Evolutionary conservation across 1,140 invertebrate species (phyloP).

Genomic region (Drosophila quadrilineata): DNA sequence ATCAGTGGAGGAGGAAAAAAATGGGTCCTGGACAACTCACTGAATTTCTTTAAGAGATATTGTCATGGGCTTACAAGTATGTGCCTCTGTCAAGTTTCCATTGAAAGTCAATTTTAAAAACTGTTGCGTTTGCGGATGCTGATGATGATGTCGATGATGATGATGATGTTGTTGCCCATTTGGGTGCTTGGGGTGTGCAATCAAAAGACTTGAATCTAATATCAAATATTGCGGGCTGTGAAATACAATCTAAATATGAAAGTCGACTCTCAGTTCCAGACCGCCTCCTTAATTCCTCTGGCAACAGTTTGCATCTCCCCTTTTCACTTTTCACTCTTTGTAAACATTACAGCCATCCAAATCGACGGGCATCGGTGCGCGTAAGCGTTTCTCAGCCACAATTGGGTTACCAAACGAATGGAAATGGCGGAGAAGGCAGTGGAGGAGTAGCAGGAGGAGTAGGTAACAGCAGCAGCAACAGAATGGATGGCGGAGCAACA

Average conservation of each 20-base stretch:
- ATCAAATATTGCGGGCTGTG: slow-evolving; percentile 35
- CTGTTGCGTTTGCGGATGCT: slow-evolving; percentile 54
- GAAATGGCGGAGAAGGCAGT: slow-evolving; percentile 25
- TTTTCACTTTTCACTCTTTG: no score
- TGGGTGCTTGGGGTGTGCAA: slow-evolving; percentile 27
- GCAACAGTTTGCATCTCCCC: no score
- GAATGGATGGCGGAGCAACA: slow-evolving; percentile 81
- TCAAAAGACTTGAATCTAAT: slow-evolving; percentile 58
- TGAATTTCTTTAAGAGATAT: no score
- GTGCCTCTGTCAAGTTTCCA: slow-evolving; percentile 27
- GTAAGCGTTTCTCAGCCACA: slow-evolving; percentile 66
- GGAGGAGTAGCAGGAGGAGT: background rate
- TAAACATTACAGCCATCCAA: slow-evolving; percentile 73
- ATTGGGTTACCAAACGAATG: slow-evolving; percentile 64
- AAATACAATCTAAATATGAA: slow-evolving; percentile 51
- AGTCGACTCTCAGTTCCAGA: background rate
- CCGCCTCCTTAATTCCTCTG: background rate
- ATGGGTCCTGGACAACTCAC: no score
- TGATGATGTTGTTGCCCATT: no score
- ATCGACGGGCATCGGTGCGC: slow-evolving; percentile 71
- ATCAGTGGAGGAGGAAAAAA: no score
- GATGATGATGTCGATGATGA: no score
- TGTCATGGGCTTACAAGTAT: no score
- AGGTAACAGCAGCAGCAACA: background rate
- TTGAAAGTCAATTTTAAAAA: slow-evolving; percentile 64